Evolutionary conservation across 2,113 vertebrate genomes (phyloP).

Genomic region (Pan paniscus): DNA sequence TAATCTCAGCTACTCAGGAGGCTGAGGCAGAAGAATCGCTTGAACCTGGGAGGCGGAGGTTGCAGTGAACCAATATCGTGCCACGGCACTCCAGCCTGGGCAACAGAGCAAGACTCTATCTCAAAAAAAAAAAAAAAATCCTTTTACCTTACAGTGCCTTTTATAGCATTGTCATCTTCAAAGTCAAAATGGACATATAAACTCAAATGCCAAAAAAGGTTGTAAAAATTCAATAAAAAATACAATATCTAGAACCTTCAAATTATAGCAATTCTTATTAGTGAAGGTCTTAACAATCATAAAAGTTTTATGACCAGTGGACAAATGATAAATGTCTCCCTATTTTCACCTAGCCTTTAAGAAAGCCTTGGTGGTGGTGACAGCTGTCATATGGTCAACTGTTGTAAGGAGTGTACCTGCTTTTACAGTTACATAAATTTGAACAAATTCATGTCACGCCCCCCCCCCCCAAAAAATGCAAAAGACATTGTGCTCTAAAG

Average conservation of each 20-base stretch:
- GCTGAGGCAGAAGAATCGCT: no score
- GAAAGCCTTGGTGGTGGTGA: background rate
- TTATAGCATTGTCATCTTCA: background rate
- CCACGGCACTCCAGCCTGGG: no score
- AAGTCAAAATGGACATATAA: background rate
- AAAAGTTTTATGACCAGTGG: background rate
- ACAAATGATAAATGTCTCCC: background rate
- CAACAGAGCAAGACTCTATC: no score
- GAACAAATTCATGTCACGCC: background rate
- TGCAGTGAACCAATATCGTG: no score
- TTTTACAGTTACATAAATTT: background rate
- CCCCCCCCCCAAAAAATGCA: background rate
- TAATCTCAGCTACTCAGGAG: no score
- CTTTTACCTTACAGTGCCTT: background rate
- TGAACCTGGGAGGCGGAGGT: no score
- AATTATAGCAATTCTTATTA: background rate
- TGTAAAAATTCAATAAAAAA: background rate
- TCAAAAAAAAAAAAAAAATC: no score
- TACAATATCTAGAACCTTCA: background rate
- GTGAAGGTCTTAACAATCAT: conserved; percentile 10
- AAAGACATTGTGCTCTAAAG: background rate
- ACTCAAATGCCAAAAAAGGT: background rate
- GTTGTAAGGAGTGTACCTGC: background rate
- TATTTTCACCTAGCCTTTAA: background rate
- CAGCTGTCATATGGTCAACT: background rate